Conservation (phyloP, 2,113 vertebrate species). For the Pelvicachromis taeniatus region DNA sequence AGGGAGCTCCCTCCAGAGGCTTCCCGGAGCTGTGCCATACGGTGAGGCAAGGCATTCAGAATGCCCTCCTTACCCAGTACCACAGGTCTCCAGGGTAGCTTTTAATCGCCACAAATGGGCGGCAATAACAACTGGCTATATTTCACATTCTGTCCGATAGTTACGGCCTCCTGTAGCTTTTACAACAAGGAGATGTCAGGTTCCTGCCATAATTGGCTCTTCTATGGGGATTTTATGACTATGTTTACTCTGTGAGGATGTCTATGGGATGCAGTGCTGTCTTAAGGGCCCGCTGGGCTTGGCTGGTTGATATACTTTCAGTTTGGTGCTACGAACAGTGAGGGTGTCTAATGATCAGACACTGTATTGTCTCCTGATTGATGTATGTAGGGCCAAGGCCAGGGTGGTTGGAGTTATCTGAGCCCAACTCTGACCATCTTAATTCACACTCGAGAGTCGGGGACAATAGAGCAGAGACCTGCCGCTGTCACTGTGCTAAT, state of each 20-base stretch:
- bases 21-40: slow-evolving; percentile 54
- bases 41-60: slow-evolving; percentile 71
- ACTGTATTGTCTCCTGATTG: slow-evolving; percentile 33
- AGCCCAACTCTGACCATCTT: slow-evolving; percentile 45
- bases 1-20: slow-evolving; percentile 36
- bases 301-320: slow-evolving; percentile 38
- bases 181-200: slow-evolving; percentile 76
- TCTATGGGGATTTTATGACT: slow-evolving; percentile 79
- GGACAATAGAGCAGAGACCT: slow-evolving; percentile 31
- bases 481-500: slow-evolving; percentile 40
- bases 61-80: slow-evolving; percentile 64
- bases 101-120: slow-evolving; percentile 79
- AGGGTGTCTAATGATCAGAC: slow-evolving; percentile 41
- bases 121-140: slow-evolving; percentile 83
- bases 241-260: slow-evolving; percentile 74
- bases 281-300: slow-evolving; percentile 20
- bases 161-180: slow-evolving; percentile 76
- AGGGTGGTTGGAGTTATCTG: slow-evolving; percentile 13
- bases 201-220: slow-evolving; percentile 83
- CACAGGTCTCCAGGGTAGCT: slow-evolving; percentile 76
- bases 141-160: slow-evolving; percentile 77
- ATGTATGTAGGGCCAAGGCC: slow-evolving; percentile 19
- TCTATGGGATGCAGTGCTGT: slow-evolving; percentile 38
- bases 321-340: not conserved
- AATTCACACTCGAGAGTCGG: slow-evolving; percentile 19